Conservation (phyloP, 1,140 invertebrate genomes). For the Aradophagus sp. region DNA sequence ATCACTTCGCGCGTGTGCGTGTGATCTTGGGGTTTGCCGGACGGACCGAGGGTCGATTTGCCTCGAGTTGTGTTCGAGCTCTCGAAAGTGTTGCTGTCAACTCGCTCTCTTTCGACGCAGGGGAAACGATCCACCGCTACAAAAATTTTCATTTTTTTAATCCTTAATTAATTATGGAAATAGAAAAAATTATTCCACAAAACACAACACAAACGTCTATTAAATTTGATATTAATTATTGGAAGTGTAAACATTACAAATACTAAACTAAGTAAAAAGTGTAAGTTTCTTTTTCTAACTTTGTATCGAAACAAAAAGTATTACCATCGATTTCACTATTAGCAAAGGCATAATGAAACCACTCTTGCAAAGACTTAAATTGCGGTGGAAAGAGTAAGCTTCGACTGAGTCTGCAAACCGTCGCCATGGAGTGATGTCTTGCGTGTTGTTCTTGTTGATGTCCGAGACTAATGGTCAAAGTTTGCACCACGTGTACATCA, state of each 20-base stretch:
- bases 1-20: slow-evolving; percentile 94
- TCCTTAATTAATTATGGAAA: too few species aligned
- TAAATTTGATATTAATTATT: too few species aligned
- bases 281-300: too few species aligned
- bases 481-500: slow-evolving; percentile 87
- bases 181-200: too few species aligned
- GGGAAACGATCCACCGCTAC: slow-evolving; percentile 92
- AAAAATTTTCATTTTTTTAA: too few species aligned
- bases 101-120: slow-evolving; percentile 83
- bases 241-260: too few species aligned
- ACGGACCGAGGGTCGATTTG: slow-evolving; percentile 70
- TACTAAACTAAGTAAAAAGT: too few species aligned
- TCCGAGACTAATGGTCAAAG: slow-evolving; percentile 91
- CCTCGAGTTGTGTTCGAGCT: slow-evolving; percentile 66
- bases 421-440: slow-evolving; percentile 91
- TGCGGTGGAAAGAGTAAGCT: slow-evolving; percentile 95
- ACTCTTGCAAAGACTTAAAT: slow-evolving; percentile 94
- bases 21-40: slow-evolving; percentile 83
- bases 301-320: too few species aligned
- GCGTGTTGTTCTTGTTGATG: slow-evolving; percentile 80
- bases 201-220: too few species aligned
- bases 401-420: slow-evolving; percentile 91
- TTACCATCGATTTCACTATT: slow-evolving; percentile 94
- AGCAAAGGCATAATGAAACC: slow-evolving; percentile 97
- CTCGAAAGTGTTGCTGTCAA: slow-evolving; percentile 70